Evolutionary conservation across 2,113 vertebrate species (phyloP).

Genomic region (Antechinus stuartii): DNA sequence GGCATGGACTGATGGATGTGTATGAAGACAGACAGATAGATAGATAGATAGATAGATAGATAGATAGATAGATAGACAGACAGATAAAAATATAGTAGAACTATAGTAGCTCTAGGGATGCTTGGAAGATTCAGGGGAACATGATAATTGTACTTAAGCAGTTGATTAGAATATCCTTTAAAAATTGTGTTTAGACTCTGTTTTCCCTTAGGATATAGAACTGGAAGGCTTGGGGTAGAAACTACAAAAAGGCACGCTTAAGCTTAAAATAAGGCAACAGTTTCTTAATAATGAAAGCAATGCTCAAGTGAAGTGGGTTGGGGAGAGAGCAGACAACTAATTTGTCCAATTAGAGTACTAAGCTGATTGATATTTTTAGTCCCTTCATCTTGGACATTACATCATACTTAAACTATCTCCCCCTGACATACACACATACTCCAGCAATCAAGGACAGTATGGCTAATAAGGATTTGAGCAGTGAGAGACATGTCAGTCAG

Average conservation of each 20-base stretch:
- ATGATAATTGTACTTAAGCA: background rate
- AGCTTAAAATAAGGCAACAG: background rate
- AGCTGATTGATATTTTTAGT: background rate
- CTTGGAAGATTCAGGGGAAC: background rate
- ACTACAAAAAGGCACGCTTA: background rate
- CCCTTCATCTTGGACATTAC: background rate
- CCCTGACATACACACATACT: too few species aligned
- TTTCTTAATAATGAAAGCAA: background rate
- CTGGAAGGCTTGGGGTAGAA: background rate
- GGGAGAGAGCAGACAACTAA: background rate
- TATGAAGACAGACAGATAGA: too few species aligned
- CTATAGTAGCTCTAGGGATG: too few species aligned
- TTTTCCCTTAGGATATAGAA: background rate
- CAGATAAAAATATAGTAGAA: background rate
- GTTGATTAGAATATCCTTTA: background rate
- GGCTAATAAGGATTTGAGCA: background rate
- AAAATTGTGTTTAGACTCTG: background rate
- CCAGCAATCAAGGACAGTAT: background rate
- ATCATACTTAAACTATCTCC: background rate
- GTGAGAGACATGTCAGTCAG: background rate
- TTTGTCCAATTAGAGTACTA: background rate
- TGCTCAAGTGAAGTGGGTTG: background rate
- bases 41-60: too few species aligned
- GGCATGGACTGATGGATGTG: too few species aligned
- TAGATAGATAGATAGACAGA: too few species aligned